Base-by-base conservation (phyloP, 2,797 vertebrate genomes). In the Garrulus glandarius region DNA sequence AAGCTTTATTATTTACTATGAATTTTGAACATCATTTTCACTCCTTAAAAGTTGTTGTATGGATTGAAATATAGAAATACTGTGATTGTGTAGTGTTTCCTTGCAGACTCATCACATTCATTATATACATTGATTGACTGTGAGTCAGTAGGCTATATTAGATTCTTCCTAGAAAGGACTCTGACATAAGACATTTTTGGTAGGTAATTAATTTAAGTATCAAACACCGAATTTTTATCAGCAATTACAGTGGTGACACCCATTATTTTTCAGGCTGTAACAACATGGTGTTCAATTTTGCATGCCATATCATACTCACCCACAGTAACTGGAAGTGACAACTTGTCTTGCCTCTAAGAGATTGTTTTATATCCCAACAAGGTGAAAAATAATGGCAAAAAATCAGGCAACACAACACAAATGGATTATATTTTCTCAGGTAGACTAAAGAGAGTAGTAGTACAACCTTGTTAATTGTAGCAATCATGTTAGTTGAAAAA, bases 301-400 rank as follows among this genome's bases (percentile, higher is more conserved):
- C 59, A 87, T 87, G 86, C 56, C 52, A 43, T 84, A 53, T 97
- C 95, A 95, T 78, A 30, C 39, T 95, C 74, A 78, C 24, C 39
- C 29, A 74, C 32, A 89, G 67, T 95, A 97, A 98, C 74, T 87
- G 84, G 69, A 97, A 96, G 44, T 90, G 98, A 98, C 96, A 98
- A 87, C 43, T 63, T 92, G 34, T 95, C 84, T 93, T 77, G 49
- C 39, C 47, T 95, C 72, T 79, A 95, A 95, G 47, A 89, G 70
- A 92, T 89, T 94, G 59, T 95, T 95, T 96, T 92, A 64, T 94
- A n/a, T 87, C 67, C 46, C 60, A 94, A 29, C 76, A 83, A 88
- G 82, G 23, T 82, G 47, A 94, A 96, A 97, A 97, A 90, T 86
- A 95, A 78, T 12, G 21, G 52, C 49, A 75, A 67, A 11, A 46